Conservation (phyloP, 2,113 vertebrate genomes). For the Penelope pileata region DNA sequence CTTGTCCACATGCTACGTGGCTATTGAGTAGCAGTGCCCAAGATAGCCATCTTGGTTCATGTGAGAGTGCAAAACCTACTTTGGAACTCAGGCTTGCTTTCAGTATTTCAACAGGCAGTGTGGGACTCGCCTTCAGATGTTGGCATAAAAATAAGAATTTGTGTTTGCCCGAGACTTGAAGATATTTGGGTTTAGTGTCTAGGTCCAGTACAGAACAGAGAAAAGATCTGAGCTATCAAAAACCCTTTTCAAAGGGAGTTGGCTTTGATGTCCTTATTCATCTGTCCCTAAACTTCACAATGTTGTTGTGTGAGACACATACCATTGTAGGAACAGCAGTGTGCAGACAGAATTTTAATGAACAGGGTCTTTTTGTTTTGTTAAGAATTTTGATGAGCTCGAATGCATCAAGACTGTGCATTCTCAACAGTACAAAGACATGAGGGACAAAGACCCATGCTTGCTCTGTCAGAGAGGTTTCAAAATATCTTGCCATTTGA, state of each 20-base stretch:
- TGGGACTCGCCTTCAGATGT: background rate
- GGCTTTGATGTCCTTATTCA: background rate
- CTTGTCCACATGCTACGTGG: too few relatives aligned
- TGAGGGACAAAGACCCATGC: background rate
- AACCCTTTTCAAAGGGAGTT: background rate
- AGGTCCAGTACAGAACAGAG: background rate
- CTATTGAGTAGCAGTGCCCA: background rate
- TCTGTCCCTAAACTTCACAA: background rate
- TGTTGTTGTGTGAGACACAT: background rate
- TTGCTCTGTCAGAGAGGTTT: background rate
- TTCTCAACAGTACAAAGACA: background rate
- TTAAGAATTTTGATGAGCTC: background rate
- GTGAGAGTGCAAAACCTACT: accelerated
- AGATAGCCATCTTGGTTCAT: background rate
- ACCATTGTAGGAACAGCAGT: background rate
- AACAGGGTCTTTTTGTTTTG: background rate
- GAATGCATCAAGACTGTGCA: background rate
- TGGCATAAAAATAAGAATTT: background rate
- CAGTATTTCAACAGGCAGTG: background rate
- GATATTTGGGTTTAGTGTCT: background rate
- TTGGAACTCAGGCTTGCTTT: background rate
- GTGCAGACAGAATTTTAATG: background rate
- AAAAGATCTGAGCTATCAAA: background rate
- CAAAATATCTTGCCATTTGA: background rate
- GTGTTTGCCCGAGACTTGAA: background rate